Conservation (phyloP, 1,140 invertebrate genomes). For the Ptiloglossa arizonensis region DNA sequence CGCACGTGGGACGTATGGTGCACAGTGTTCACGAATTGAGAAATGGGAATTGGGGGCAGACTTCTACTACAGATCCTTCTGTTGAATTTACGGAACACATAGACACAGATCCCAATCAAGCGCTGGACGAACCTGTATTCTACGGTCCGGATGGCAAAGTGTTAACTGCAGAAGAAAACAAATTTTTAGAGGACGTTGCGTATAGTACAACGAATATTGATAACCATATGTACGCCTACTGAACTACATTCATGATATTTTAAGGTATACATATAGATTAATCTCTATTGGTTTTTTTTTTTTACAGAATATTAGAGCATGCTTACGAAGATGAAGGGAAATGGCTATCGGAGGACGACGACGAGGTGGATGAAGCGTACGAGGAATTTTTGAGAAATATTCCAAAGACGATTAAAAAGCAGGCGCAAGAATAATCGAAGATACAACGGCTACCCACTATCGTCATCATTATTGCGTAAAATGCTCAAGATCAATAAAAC, state of each 20-base stretch:
- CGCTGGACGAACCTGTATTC: slow-evolving; percentile 73
- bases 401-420: slow-evolving; percentile 23
- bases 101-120: slow-evolving; percentile 46
- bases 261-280: neutral
- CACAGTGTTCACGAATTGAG: slow-evolving; percentile 75
- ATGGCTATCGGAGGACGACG: slow-evolving; percentile 63
- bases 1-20: slow-evolving; percentile 76
- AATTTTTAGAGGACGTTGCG: slow-evolving; percentile 69
- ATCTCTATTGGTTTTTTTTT: neutral
- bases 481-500: neutral
- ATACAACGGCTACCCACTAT: neutral
- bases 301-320: slow-evolving; percentile 52
- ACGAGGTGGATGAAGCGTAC: slow-evolving; percentile 73
- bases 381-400: slow-evolving; percentile 76
- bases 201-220: slow-evolving; percentile 50
- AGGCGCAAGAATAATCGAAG: slow-evolving; percentile 17
- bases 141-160: slow-evolving; percentile 79
- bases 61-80: slow-evolving; percentile 59
- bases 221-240: slow-evolving; percentile 64
- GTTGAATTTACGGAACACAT: slow-evolving; percentile 53
- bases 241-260: slow-evolving; percentile 8
- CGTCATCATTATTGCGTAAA: slow-evolving; percentile 10
- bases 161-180: slow-evolving; percentile 77
- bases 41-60: slow-evolving; percentile 74
- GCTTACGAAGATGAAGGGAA: slow-evolving; percentile 64